Conservation (phyloP, 2,113 vertebrate species). For the Heterocephalus glaber region DNA sequence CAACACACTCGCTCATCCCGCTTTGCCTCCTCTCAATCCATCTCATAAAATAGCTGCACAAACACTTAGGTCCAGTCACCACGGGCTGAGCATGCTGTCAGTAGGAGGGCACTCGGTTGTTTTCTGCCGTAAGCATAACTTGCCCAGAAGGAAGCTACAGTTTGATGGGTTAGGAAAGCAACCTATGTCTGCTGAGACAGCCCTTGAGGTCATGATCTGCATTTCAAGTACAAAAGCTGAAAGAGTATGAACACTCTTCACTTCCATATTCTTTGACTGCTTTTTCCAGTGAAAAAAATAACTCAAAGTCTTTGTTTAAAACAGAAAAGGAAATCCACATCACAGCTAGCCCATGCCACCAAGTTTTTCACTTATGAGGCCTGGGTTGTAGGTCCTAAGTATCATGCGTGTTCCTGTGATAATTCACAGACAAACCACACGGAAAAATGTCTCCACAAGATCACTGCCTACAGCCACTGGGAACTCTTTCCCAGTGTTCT, state of each 20-base stretch:
- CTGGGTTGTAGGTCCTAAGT: not conserved
- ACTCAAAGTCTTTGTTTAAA: not conserved
- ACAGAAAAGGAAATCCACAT: not conserved
- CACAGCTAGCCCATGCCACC: not conserved
- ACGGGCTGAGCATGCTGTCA: not conserved
- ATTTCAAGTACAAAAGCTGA: not conserved
- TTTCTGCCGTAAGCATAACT: not conserved
- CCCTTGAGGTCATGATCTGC: too few relatives aligned
- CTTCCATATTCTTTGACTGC: not conserved
- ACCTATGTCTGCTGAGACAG: rapidly evolving
- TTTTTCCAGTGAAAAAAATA: not conserved
- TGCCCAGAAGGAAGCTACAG: not conserved
- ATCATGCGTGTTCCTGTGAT: rapidly evolving
- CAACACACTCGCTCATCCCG: rapidly evolving
- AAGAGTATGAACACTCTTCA: rapidly evolving
- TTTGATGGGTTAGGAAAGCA: not conserved
- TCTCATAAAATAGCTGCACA: slow-evolving; percentile 3
- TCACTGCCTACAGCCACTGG: not conserved
- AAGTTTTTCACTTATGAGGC: not conserved
- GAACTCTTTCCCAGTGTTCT: not conserved
- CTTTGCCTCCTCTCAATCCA: not conserved
- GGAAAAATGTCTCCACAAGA: rapidly evolving
- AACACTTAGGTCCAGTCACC: not conserved
- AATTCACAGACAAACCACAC: not conserved
- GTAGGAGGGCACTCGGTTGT: not conserved